These are phyloP conservation scores for Galeopterus variegatus DNA, from an alignment of 2,113 vertebrate species.

Conservation along the genomic window DNA sequence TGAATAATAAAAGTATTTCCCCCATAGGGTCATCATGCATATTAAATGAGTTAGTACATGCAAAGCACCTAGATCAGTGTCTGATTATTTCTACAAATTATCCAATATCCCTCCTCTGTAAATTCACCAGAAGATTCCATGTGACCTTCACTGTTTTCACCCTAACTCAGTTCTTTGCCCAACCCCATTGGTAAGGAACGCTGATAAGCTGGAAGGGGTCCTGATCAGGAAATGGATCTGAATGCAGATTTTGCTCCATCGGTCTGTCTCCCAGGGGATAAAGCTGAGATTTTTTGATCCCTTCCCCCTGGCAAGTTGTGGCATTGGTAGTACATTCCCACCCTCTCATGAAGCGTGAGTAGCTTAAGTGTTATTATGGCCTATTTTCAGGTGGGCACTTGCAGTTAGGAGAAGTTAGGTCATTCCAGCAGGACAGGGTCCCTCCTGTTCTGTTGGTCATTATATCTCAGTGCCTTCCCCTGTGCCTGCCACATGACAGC, in stretches of 20 bases:
- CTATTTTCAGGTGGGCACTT: background rate
- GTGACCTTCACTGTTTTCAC: too few species aligned
- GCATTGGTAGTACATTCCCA: background rate
- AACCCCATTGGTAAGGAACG: accelerated
- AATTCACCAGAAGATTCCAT: background rate
- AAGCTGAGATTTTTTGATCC: background rate
- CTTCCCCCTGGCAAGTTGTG: background rate
- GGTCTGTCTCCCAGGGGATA: background rate
- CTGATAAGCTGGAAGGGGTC: background rate
- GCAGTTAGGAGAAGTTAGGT: background rate
- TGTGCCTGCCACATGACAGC: background rate
- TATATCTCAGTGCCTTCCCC: background rate
- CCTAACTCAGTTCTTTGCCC: too few species aligned
- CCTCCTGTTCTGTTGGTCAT: accelerated
- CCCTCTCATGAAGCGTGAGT: background rate
- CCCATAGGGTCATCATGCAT: too few species aligned
- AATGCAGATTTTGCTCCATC: background rate
- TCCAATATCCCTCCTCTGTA: background rate
- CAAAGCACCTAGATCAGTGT: background rate
- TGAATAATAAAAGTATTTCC: background rate
- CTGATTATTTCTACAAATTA: too few species aligned
- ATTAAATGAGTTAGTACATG: background rate
- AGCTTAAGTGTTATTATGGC: background rate
- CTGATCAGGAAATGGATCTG: background rate
- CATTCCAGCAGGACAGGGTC: background rate